These are phyloP conservation scores for Euplagia quadripunctaria DNA, from an alignment of 2,888 invertebrate genomes.

Conservation along the genomic window DNA sequence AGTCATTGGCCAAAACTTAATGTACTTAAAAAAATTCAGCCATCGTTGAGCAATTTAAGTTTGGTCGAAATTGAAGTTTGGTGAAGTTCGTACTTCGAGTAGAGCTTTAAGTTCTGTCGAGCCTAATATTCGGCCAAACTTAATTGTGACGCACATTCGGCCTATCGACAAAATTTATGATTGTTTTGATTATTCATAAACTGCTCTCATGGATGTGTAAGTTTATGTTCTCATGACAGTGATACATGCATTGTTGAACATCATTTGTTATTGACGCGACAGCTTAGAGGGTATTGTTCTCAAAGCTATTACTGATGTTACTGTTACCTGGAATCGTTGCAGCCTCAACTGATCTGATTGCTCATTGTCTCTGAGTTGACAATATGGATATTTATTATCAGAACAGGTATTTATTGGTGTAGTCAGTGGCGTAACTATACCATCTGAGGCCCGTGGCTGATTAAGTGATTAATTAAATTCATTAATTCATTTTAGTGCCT, in stretches of 20 bases:
- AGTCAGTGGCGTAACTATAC: too few relatives aligned
- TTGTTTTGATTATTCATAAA: neutral
- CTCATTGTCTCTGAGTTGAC: neutral
- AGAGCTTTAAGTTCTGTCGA: too few relatives aligned
- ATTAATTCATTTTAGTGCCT: too few relatives aligned
- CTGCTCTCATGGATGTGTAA: neutral
- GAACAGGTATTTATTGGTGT: neutral
- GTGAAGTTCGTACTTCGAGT: too few relatives aligned
- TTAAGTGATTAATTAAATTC: too few relatives aligned
- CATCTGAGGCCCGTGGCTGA: too few relatives aligned
- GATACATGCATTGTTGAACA: slow-evolving; percentile 1
- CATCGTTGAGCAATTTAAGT: too few relatives aligned
- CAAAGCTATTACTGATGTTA: slow-evolving; percentile 3
- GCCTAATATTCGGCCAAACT: too few relatives aligned
- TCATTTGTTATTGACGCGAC: slow-evolving; percentile 9
- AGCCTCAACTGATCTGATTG: slow-evolving; percentile 2
- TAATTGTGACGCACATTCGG: neutral
- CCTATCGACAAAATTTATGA: neutral
- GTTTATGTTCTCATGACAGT: slow-evolving; percentile 5
- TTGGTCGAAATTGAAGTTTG: too few relatives aligned
- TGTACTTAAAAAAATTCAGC: too few relatives aligned
- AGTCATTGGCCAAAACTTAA: too few relatives aligned
- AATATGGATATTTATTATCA: neutral
- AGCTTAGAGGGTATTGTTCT: slow-evolving; percentile 15
- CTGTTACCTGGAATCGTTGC: neutral